A percentile compares a stretch with the other conserved stretches of the same genome.
Evolutionary conservation across 2,113 vertebrate species (phyloP).

Genomic region (Seriola dumerili): DNA sequence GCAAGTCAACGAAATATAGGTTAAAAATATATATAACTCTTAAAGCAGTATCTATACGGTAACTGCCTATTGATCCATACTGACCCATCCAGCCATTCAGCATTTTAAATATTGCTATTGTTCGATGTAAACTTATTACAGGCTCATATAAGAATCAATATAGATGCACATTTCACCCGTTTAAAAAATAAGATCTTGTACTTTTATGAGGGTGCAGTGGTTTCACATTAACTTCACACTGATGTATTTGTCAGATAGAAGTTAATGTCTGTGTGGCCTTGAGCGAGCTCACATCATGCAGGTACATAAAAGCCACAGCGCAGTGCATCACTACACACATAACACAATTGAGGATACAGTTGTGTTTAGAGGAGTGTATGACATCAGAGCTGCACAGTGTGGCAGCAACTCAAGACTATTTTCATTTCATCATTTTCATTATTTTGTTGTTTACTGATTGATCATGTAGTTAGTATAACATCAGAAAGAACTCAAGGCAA

Average conservation of each 20-base stretch:
- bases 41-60: conserved; percentile 1
- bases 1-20: not conserved
- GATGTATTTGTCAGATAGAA: not conserved
- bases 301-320: not conserved
- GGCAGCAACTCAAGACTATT: too few relatives aligned
- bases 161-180: not conserved
- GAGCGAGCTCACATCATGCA: not conserved
- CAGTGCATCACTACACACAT: not conserved
- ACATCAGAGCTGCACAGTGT: not conserved
- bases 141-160: not conserved
- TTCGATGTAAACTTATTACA: not conserved
- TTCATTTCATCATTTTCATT: too few relatives aligned
- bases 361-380: not conserved
- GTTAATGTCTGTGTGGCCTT: conserved; percentile 10
- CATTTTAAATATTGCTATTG: conserved; percentile 12
- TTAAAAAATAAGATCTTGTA: not conserved
- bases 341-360: not conserved
- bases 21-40: not conserved
- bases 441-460: too few relatives aligned
- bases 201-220: too few relatives aligned
- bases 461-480: too few relatives aligned
- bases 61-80: not conserved
- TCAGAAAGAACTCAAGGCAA: too few relatives aligned
- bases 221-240: too few relatives aligned
- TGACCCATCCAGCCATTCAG: not conserved